These are phyloP conservation scores for Drosophila simulans DNA, from an alignment of 1,140 invertebrate species.

Conservation along the genomic window DNA sequence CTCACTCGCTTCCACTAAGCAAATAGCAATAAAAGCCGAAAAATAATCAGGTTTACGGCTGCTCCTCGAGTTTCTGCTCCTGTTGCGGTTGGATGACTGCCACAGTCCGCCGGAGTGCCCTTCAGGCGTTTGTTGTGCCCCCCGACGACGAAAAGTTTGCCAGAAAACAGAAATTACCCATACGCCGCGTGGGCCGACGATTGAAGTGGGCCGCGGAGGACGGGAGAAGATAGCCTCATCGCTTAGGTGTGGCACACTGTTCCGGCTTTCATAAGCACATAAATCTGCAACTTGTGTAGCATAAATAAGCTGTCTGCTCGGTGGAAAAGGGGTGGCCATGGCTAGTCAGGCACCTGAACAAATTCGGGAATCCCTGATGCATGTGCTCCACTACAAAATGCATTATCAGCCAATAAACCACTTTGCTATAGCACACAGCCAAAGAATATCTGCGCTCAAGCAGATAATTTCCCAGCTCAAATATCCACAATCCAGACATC, in stretches of 20 bases:
- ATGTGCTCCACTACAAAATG: constrained; percentile 62
- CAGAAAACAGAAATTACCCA: constrained; percentile 79
- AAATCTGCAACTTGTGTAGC: constrained; percentile 69
- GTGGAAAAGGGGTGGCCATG: not conserved
- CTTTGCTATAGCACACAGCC: constrained; percentile 15
- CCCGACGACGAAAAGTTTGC: constrained; percentile 56
- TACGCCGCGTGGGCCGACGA: constrained; percentile 69
- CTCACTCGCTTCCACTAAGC: constrained; percentile 62
- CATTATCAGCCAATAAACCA: constrained; percentile 66
- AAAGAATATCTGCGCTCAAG: not conserved
- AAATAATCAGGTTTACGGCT: constrained; percentile 76
- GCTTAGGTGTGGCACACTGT: constrained; percentile 24
- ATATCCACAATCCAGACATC: no score
- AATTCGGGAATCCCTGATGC: constrained; percentile 33
- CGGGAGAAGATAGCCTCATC: not conserved
- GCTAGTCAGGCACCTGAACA: constrained; percentile 15
- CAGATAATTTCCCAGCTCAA: not conserved
- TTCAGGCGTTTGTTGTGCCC: constrained; percentile 70
- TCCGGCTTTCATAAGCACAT: constrained; percentile 64
- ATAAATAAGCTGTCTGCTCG: constrained; percentile 53
- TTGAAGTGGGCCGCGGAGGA: constrained; percentile 40
- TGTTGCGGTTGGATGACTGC: constrained; percentile 31
- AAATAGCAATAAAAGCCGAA: constrained; percentile 77
- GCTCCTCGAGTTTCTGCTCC: constrained; percentile 15
- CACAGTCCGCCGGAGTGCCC: constrained; percentile 54